Conservation (phyloP, 2,797 vertebrate species). For the Semaprochilodus insignis region DNA sequence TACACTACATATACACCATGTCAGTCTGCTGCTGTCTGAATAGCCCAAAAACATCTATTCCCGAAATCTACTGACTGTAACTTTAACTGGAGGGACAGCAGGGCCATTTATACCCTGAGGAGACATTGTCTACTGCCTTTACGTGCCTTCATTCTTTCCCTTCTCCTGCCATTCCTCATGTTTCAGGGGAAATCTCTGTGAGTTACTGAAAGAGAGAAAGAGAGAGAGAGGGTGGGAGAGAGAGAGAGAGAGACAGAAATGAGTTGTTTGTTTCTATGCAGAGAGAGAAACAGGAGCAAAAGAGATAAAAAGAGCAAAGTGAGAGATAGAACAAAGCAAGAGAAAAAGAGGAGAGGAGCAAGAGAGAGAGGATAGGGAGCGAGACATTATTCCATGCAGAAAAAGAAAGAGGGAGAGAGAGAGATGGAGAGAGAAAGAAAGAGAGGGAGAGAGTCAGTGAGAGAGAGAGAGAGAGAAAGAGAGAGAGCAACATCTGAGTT, state of each 20-base stretch:
- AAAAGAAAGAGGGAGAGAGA: too few relatives aligned
- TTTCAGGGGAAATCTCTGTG: conserved; percentile 37
- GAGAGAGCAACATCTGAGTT: not conserved
- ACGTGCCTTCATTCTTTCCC: not conserved
- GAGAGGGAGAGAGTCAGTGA: not conserved
- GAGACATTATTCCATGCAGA: too few relatives aligned
- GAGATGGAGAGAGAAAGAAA: too few relatives aligned
- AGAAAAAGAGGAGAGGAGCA: too few relatives aligned
- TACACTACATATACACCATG: conserved; percentile 24
- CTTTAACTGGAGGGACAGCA: conserved; percentile 50
- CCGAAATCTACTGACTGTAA: conserved; percentile 40
- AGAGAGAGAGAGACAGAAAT: not conserved
- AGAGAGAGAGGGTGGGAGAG: not conserved
- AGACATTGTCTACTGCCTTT: conserved; percentile 5
- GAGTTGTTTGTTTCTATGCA: too few relatives aligned
- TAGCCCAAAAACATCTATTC: conserved; percentile 40
- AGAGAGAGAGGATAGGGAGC: too few relatives aligned
- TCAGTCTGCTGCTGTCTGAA: conserved; percentile 38
- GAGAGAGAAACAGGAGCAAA: too few relatives aligned
- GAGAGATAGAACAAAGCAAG: too few relatives aligned
- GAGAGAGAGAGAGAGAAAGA: not conserved
- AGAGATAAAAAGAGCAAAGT: too few relatives aligned
- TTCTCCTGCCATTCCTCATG: conserved; percentile 36
- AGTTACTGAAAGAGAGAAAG: conserved; percentile 13
- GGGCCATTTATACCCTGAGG: conserved; percentile 45